These are phyloP conservation scores for Pluvialis apricaria DNA, from an alignment of 2,113 vertebrate genomes.

Conservation along the genomic window DNA sequence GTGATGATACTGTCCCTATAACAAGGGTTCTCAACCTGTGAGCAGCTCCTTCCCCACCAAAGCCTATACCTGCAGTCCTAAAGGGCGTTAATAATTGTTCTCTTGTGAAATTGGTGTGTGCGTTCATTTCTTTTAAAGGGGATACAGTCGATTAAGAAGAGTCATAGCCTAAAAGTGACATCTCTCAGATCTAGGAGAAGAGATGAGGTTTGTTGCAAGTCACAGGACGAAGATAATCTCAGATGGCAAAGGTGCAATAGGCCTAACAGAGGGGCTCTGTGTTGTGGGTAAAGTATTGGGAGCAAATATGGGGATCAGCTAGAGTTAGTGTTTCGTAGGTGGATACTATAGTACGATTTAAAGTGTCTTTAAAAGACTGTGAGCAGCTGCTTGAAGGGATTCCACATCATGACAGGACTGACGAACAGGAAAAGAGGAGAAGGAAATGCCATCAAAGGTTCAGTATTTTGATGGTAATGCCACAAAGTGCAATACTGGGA, in stretches of 20 bases:
- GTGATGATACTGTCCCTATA: not conserved
- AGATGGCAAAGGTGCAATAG: not conserved
- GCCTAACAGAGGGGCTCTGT: not conserved
- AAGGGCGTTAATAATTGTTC: not conserved
- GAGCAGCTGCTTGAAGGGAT: not conserved
- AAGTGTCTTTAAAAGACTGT: not conserved
- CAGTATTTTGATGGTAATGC: not conserved
- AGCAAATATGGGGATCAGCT: not conserved
- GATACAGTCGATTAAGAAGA: not conserved
- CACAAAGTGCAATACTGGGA: not conserved
- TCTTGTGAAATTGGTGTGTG: not conserved
- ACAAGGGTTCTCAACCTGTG: constrained; percentile 59
- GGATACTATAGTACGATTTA: not conserved
- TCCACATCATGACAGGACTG: not conserved
- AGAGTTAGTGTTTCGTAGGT: not conserved
- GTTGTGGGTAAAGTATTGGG: not conserved
- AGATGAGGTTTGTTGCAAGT: not conserved
- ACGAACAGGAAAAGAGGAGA: not conserved
- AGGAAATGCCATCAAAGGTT: not conserved
- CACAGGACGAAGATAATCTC: not conserved
- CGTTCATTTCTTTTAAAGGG: not conserved
- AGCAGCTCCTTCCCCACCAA: not conserved
- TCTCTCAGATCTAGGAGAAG: not conserved
- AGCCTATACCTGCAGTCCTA: not conserved
- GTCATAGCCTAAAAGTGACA: not conserved